Evolutionary conservation across 2,797 vertebrate genomes (phyloP).

Genomic region (Furcifer pardalis): DNA sequence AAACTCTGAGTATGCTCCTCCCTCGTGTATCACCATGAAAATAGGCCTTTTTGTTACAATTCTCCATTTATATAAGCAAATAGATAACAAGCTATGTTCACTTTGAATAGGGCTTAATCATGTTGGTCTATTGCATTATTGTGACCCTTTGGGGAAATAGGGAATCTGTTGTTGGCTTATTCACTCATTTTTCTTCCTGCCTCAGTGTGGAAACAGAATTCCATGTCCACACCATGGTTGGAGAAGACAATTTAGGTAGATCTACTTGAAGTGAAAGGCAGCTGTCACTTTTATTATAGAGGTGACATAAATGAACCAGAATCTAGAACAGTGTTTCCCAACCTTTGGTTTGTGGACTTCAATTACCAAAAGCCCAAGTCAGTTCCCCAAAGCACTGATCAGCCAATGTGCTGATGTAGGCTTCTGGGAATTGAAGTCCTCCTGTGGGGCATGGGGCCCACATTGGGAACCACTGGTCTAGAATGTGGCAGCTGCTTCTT

Average conservation of each 20-base stretch:
- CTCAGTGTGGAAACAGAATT: not conserved
- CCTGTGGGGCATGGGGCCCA: no score
- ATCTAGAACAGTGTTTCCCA: no score
- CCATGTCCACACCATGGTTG: not conserved
- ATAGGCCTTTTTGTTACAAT: not conserved
- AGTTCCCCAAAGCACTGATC: no score
- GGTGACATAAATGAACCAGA: not conserved
- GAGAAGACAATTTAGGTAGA: not conserved
- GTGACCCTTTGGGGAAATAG: not conserved
- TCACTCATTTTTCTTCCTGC: not conserved
- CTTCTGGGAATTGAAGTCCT: no score
- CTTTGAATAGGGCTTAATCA: not conserved
- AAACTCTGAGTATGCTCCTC: not conserved
- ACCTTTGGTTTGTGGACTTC: no score
- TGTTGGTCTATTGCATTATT: not conserved
- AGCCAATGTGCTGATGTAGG: no score
- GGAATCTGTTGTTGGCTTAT: not conserved
- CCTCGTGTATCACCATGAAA: not conserved
- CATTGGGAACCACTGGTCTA: no score
- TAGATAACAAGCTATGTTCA: not conserved
- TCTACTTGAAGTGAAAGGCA: not conserved
- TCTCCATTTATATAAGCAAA: not conserved
- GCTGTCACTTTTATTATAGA: no score
- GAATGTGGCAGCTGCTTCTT: not conserved
- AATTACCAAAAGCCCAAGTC: no score